A percentile compares a stretch with the other conserved stretches of the same genome.
Conservation (phyloP, 2,888 invertebrate species). For the Spialia ferax region DNA sequence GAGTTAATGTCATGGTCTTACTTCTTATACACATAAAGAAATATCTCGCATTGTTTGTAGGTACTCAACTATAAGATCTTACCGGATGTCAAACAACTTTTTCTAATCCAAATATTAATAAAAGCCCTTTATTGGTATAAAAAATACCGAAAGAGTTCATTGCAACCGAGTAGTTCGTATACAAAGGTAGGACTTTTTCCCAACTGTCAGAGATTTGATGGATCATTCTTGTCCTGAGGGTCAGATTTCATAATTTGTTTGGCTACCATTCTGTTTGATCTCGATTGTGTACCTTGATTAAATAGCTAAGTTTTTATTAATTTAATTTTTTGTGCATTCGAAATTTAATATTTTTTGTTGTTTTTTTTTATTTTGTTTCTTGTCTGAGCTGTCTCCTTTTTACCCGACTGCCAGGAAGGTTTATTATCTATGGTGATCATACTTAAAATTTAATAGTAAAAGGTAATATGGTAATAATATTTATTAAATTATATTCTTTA, state of each 20-base stretch:
- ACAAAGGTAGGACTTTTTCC: constrained; percentile 62
- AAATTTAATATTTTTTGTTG: background rate
- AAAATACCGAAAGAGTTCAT: constrained; percentile 40
- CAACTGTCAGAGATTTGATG: constrained; percentile 78
- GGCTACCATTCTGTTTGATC: constrained; percentile 66
- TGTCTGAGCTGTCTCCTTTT: background rate
- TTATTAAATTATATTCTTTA: too few relatives aligned
- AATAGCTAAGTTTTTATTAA: constrained; percentile 68
- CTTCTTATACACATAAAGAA: background rate
- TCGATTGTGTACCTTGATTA: constrained; percentile 73
- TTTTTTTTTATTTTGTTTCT: background rate
- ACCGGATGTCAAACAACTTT: constrained; percentile 32
- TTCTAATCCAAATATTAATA: constrained; percentile 39
- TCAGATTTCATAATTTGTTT: constrained; percentile 82
- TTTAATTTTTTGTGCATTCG: constrained; percentile 41
- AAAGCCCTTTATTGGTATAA: constrained; percentile 33
- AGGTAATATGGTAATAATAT: too few relatives aligned
- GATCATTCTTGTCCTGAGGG: constrained; percentile 67
- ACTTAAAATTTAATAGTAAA: too few relatives aligned
- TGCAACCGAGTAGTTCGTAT: constrained; percentile 38
- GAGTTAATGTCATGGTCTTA: background rate
- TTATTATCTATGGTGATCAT: too few relatives aligned
- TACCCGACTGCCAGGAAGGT: too few relatives aligned
- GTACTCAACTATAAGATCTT: constrained; percentile 5
- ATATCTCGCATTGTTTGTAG: background rate